A percentile compares a stretch with the other conserved stretches of the same genome.
phyloP scores from a whole-genome alignment of 2,797 vertebrate genomes.

The Clarias laeviceps region DNA sequence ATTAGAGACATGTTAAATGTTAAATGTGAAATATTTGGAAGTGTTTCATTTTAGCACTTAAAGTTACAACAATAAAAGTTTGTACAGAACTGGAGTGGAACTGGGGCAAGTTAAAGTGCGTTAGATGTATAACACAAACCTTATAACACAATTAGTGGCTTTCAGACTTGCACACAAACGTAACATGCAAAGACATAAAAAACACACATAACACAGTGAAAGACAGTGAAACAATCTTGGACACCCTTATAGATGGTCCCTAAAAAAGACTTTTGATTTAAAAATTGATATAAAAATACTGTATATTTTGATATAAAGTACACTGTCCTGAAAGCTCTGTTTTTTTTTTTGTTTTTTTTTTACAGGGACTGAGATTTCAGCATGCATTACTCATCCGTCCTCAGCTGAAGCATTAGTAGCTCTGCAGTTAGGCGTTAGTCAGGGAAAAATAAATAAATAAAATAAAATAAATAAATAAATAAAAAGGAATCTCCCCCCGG shows the following conservation, averaged over 20 bases:
- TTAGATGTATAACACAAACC: not conserved
- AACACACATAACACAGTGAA: conserved; percentile 57
- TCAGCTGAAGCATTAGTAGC: conserved; percentile 77
- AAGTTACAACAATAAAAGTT: not conserved
- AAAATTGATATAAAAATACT: conserved; percentile 54
- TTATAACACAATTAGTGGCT: not conserved
- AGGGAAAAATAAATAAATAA: conserved; percentile 60
- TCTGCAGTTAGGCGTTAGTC: conserved; percentile 90
- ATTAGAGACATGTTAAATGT: not conserved
- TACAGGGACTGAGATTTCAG: conserved; percentile 26
- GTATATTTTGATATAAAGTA: not conserved
- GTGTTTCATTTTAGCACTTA: not conserved
- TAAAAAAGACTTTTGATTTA: conserved; percentile 66
- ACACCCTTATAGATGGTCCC: conserved; percentile 85
- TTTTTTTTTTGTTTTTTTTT: no score
- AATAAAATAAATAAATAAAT: not conserved
- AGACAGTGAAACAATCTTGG: conserved; percentile 74
- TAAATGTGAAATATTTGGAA: not conserved
- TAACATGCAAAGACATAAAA: conserved; percentile 50
- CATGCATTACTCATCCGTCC: conserved; percentile 78
- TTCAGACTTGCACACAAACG: conserved; percentile 39
- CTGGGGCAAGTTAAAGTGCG: not conserved
- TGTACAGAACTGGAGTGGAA: no score
- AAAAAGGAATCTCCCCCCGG: conserved; percentile 83
- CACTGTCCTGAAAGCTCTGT: not conserved